phyloP scores from a whole-genome alignment of 2,797 vertebrate genomes.

The Oreortyx pictus region DNA sequence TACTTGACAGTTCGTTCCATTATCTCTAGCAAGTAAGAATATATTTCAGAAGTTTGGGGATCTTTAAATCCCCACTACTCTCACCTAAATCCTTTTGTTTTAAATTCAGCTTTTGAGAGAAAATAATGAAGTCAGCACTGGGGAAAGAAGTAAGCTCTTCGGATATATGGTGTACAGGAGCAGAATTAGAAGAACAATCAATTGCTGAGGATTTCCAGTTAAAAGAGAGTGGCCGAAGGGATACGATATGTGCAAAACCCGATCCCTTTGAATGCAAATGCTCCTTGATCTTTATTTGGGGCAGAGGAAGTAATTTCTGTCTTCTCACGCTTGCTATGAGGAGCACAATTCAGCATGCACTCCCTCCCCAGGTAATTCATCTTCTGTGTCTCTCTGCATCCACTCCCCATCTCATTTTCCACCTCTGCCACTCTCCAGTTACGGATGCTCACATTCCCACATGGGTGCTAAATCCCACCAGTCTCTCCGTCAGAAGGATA shows the following conservation, averaged over 20 bases:
- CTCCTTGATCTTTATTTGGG: constrained; percentile 57
- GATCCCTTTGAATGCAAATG: constrained; percentile 44
- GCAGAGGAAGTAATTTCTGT: constrained; percentile 52
- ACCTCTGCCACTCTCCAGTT: constrained; percentile 39
- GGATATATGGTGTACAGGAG: background rate
- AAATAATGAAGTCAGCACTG: background rate
- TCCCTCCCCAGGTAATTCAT: constrained; percentile 49
- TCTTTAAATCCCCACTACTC: background rate
- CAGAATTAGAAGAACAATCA: constrained; percentile 23
- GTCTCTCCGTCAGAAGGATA: constrained; percentile 51
- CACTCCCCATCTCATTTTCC: constrained; percentile 19
- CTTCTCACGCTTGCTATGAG: constrained; percentile 40
- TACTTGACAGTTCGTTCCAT: background rate
- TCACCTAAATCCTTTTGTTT: background rate
- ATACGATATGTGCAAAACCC: background rate
- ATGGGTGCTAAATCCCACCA: constrained; percentile 80
- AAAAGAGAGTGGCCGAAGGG: constrained; percentile 49
- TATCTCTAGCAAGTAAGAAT: background rate
- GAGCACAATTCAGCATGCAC: constrained; percentile 13
- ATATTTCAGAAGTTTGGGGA: background rate
- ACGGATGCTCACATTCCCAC: constrained; percentile 71
- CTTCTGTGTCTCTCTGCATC: constrained; percentile 21
- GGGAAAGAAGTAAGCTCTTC: background rate
- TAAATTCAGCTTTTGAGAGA: constrained; percentile 5
- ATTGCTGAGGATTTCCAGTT: constrained; percentile 54